A percentile compares a stretch with the other conserved stretches of the same genome.
These are phyloP conservation scores for Hyaena hyaena DNA, from an alignment of 2,113 vertebrate species.

Conservation along the genomic window DNA sequence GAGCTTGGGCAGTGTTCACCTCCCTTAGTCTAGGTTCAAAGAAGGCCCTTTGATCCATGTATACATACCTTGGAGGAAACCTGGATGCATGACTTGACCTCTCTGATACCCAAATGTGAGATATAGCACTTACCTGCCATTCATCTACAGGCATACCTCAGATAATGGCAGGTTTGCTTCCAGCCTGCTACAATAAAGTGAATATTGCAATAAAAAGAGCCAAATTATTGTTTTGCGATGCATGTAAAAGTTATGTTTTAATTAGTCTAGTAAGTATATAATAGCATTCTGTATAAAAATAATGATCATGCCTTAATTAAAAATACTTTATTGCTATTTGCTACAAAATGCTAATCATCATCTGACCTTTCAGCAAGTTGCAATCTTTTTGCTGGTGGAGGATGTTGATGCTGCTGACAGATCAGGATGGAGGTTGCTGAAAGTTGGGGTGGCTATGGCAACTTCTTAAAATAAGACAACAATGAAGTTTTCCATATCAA, in stretches of 20 bases:
- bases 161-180: neutral
- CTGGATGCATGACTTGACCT: neutral
- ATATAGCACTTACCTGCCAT: neutral
- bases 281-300: neutral
- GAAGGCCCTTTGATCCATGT: neutral
- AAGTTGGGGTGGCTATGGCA: neutral
- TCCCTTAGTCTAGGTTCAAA: constrained; percentile 25
- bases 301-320: neutral
- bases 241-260: neutral
- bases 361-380: neutral
- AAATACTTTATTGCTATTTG: neutral
- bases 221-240: neutral
- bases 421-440: neutral
- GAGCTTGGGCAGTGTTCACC: constrained; percentile 25
- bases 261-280: neutral
- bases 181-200: neutral
- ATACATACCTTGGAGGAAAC: neutral
- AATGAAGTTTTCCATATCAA: neutral
- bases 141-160: neutral
- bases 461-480: neutral
- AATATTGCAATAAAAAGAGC: neutral
- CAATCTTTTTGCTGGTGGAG: neutral
- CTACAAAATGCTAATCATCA: neutral
- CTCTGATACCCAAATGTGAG: neutral
- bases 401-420: neutral